Percentiles rank a stretch among this genome's conserved stretches.
phyloP scores from a whole-genome alignment of 2,888 invertebrate species.

The Rhingia rostrata region DNA sequence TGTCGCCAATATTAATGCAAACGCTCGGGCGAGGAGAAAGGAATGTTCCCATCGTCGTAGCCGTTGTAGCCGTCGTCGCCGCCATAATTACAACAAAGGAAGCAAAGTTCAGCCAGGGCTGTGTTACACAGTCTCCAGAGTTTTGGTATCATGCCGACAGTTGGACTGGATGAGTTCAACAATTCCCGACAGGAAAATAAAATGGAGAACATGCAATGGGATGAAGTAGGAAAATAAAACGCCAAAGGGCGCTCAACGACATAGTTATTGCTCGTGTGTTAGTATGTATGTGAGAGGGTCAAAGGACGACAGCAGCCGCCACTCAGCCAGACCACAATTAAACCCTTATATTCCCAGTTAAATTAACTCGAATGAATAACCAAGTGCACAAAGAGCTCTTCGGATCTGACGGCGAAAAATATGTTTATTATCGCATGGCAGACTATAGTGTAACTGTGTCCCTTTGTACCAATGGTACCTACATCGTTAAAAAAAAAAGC shows the following conservation, averaged over 20 bases:
- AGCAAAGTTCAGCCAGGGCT: constrained; percentile 53
- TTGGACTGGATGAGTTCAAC: constrained; percentile 56
- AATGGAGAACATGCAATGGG: neutral
- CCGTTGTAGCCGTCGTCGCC: constrained; percentile 8
- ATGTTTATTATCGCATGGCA: constrained; percentile 37
- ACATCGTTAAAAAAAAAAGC: no score
- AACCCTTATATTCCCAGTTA: constrained; percentile 65
- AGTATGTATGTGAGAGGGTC: constrained; percentile 27
- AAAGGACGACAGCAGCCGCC: constrained; percentile 29
- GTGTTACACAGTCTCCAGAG: constrained; percentile 52
- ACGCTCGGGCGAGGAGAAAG: neutral
- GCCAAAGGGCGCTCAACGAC: constrained; percentile 8
- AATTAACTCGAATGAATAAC: constrained; percentile 65
- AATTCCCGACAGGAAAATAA: constrained; percentile 52
- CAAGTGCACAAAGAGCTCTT: constrained; percentile 44
- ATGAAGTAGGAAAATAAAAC: constrained; percentile 10
- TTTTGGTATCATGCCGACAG: constrained; percentile 47
- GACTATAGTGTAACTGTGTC: constrained; percentile 2
- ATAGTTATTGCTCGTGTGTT: neutral
- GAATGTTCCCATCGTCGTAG: neutral
- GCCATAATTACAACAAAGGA: constrained; percentile 50
- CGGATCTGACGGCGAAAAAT: constrained; percentile 36
- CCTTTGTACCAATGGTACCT: neutral
- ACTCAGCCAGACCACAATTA: constrained; percentile 44
- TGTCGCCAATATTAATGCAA: constrained; percentile 30